These are phyloP conservation scores for Malurus melanocephalus DNA, from an alignment of 2,113 vertebrate species.

Conservation along the genomic window DNA sequence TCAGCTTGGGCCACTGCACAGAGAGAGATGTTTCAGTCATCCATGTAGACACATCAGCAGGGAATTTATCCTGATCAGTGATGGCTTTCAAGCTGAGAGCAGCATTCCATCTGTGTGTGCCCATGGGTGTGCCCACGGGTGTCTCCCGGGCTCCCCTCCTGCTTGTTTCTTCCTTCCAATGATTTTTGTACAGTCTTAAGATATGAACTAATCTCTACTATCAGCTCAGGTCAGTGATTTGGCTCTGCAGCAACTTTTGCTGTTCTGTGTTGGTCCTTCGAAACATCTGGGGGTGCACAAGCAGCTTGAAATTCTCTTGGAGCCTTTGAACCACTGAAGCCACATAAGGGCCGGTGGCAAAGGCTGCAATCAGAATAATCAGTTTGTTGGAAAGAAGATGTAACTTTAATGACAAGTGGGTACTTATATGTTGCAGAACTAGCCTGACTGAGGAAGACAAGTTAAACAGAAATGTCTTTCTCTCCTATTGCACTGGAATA, in stretches of 20 bases:
- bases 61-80: rapidly evolving
- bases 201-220: background rate
- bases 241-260: rapidly evolving
- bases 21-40: background rate
- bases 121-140: rapidly evolving
- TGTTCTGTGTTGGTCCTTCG: background rate
- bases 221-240: background rate
- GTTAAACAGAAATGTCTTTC: background rate
- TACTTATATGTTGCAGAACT: background rate
- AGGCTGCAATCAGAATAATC: rapidly evolving
- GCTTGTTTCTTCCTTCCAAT: background rate
- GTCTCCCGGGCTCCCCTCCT: background rate
- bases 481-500: background rate
- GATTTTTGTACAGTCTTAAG: background rate
- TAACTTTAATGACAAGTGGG: rapidly evolving
- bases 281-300: background rate
- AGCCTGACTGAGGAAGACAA: background rate
- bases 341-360: rapidly evolving
- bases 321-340: background rate
- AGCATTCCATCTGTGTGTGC: no score
- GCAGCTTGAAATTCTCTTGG: background rate
- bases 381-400: background rate
- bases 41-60: background rate
- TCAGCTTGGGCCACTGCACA: rapidly evolving
- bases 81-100: rapidly evolving